Percentiles rank a stretch among this genome's conserved stretches.
Evolutionary conservation across 2,113 vertebrate species (phyloP).

Genomic region (Rhinoderma darwinii): DNA sequence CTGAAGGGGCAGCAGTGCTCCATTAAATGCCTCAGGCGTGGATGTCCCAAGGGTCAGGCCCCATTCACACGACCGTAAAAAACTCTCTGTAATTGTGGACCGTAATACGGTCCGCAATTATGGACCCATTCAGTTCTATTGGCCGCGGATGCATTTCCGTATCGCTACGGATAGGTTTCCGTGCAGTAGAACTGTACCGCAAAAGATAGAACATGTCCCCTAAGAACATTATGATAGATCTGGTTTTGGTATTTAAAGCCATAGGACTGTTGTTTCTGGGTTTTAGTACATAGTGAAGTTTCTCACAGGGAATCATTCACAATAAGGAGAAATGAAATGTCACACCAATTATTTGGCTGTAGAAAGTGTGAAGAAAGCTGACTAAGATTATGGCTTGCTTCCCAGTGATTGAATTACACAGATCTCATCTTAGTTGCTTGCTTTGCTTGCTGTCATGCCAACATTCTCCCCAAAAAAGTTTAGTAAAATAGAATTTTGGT

Average conservation of each 20-base stretch:
- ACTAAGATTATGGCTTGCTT: constrained; percentile 57
- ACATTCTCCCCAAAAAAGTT: not conserved
- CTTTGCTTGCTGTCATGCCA: not conserved
- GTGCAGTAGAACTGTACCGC: too few relatives aligned
- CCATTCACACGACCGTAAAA: too few relatives aligned
- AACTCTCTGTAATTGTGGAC: too few relatives aligned
- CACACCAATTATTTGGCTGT: constrained; percentile 66
- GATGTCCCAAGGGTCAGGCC: too few relatives aligned
- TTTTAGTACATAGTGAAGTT: constrained; percentile 61
- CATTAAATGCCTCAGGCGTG: too few relatives aligned
- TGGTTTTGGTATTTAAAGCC: not conserved
- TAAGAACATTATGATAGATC: not conserved
- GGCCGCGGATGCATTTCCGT: too few relatives aligned
- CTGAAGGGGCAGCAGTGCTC: too few relatives aligned
- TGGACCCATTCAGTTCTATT: too few relatives aligned
- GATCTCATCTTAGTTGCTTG: not conserved
- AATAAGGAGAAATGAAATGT: constrained; percentile 67
- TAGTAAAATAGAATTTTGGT: accelerated
- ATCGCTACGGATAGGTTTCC: too few relatives aligned
- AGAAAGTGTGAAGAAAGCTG: constrained; percentile 57
- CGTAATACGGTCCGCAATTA: too few relatives aligned
- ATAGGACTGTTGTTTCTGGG: constrained; percentile 3
- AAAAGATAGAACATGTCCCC: too few relatives aligned
- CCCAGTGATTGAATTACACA: constrained; percentile 61
- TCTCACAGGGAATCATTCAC: constrained; percentile 49